These are phyloP conservation scores for Otis tarda DNA, from an alignment of 2,113 vertebrate genomes.

Conservation along the genomic window DNA sequence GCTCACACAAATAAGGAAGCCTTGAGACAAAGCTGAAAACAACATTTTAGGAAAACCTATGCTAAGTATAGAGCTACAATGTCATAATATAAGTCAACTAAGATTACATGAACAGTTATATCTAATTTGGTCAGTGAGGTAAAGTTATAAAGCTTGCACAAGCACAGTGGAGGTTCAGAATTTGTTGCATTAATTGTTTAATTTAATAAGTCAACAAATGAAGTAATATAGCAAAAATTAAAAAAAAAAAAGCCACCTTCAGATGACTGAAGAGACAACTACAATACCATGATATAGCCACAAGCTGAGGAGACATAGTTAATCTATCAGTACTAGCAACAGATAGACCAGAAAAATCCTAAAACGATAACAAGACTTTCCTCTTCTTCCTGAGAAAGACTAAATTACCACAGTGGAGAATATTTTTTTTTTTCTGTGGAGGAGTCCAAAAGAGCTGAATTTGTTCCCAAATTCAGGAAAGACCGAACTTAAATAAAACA, in stretches of 20 bases:
- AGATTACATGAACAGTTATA: neutral
- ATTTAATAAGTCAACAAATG: neutral
- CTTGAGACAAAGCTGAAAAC: neutral
- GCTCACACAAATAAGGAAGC: neutral
- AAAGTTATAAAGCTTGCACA: neutral
- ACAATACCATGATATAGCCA: neutral
- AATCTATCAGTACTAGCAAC: neutral
- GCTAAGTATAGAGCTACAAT: neutral
- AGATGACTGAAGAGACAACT: neutral
- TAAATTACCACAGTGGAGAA: neutral
- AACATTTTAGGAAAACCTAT: neutral
- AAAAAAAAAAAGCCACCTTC: neutral
- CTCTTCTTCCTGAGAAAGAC: neutral
- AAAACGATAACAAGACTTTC: neutral
- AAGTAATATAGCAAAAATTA: neutral
- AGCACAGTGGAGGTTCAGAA: neutral
- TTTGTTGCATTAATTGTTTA: neutral
- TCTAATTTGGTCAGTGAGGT: neutral
- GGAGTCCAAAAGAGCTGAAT: neutral
- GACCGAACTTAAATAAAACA: neutral
- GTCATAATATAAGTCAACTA: neutral
- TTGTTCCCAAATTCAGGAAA: neutral
- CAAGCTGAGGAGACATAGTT: neutral
- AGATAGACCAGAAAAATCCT: neutral
- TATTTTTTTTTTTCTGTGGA: neutral